phyloP scores from a whole-genome alignment of 2,113 vertebrate genomes.

The Myotis davidii region DNA sequence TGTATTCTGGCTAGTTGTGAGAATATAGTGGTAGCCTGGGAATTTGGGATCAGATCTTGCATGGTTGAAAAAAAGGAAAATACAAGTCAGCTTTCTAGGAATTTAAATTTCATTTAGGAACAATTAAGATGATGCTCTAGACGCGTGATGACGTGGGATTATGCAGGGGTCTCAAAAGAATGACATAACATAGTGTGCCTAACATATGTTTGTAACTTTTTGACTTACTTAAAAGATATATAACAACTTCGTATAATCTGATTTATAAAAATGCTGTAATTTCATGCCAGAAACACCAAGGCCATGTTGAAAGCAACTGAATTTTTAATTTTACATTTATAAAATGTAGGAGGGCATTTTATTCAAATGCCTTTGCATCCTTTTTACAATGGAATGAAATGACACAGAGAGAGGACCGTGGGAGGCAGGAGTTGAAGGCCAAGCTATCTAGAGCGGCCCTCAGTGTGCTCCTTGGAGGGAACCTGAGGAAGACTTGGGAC shows the following conservation, averaged over 20 bases:
- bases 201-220: background rate
- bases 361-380: background rate
- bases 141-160: background rate
- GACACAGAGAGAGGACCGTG: background rate
- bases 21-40: background rate
- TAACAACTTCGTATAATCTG: background rate
- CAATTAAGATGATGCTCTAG: background rate
- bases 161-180: background rate
- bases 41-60: background rate
- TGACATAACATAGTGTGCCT: background rate
- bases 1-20: constrained; percentile 33
- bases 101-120: constrained; percentile 47
- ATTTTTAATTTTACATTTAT: background rate
- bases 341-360: constrained; percentile 21
- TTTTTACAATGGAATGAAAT: background rate
- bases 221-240: background rate
- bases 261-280: constrained; percentile 17
- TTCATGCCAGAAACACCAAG: background rate
- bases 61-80: constrained; percentile 17
- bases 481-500: background rate
- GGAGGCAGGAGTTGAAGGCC: background rate
- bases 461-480: background rate
- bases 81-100: constrained; percentile 69
- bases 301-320: background rate
- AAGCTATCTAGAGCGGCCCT: rapidly evolving